phyloP scores from a whole-genome alignment of 2,888 invertebrate genomes.

The Boloria selene region DNA sequence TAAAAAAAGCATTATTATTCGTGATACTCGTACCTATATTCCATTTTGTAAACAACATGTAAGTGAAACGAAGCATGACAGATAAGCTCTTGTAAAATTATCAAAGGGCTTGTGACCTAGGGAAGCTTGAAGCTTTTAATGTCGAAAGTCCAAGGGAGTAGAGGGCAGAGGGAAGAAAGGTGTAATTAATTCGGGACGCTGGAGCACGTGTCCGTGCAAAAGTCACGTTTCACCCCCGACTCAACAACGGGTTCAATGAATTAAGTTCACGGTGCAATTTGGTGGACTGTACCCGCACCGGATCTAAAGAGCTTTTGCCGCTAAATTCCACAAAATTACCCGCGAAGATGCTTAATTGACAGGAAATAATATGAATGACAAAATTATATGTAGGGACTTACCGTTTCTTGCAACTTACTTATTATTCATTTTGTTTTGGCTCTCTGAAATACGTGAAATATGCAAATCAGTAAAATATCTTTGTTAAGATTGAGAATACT shows the following conservation, averaged over 20 bases:
- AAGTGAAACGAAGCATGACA: background rate
- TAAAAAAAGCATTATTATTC: too few relatives aligned
- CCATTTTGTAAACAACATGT: too few relatives aligned
- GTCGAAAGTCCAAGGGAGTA: background rate
- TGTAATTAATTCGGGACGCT: slow-evolving; percentile 19
- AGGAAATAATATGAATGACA: background rate
- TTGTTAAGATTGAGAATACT: too few relatives aligned
- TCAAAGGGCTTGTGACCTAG: background rate
- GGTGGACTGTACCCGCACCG: background rate
- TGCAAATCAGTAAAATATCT: too few relatives aligned
- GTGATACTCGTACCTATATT: too few relatives aligned
- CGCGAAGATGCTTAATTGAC: background rate
- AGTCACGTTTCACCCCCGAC: background rate
- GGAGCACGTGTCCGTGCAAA: slow-evolving; percentile 15
- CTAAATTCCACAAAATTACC: background rate
- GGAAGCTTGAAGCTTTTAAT: background rate
- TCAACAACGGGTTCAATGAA: slow-evolving; percentile 9
- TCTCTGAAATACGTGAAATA: too few relatives aligned
- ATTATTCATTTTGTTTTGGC: too few relatives aligned
- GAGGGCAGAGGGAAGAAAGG: background rate
- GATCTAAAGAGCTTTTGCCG: slow-evolving; percentile 4
- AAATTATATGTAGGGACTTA: background rate
- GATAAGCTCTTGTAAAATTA: background rate
- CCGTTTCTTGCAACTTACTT: too few relatives aligned
- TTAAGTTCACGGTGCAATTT: slow-evolving; percentile 9